phyloP scores from a whole-genome alignment of 1,140 invertebrate species.

The Dreissena polymorpha region DNA sequence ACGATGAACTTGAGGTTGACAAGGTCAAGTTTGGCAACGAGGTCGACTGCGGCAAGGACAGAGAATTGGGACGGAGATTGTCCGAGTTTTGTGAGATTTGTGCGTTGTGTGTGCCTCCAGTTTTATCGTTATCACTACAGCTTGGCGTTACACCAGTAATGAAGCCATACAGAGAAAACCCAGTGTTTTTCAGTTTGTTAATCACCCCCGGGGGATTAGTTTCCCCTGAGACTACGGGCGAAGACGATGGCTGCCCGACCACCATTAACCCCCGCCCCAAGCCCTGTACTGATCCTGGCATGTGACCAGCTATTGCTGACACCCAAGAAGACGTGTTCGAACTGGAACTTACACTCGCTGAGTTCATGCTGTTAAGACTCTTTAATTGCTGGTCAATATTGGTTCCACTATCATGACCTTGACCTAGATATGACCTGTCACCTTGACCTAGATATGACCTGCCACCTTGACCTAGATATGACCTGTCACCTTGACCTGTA shows the following conservation, averaged over 20 bases:
- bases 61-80: conserved; percentile 19
- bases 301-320: conserved; percentile 21
- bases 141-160: conserved; percentile 53
- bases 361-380: background rate
- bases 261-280: background rate
- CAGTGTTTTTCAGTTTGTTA: conserved; percentile 70
- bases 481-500: conserved; percentile 1
- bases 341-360: background rate
- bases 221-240: conserved; percentile 5
- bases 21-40: conserved; percentile 19
- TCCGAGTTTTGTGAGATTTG: background rate
- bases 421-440: background rate
- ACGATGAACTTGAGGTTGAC: background rate
- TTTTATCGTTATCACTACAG: background rate
- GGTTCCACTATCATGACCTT: background rate
- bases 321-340: conserved; percentile 33
- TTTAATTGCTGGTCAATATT: background rate
- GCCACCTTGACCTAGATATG: background rate
- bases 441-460: conserved; percentile 10
- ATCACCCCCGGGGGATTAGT: conserved; percentile 53
- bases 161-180: conserved; percentile 67
- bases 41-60: background rate
- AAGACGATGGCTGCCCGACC: background rate
- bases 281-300: background rate
- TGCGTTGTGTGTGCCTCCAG: background rate